Conservation (phyloP, 2,888 invertebrate species). For the Lymantria monacha region DNA sequence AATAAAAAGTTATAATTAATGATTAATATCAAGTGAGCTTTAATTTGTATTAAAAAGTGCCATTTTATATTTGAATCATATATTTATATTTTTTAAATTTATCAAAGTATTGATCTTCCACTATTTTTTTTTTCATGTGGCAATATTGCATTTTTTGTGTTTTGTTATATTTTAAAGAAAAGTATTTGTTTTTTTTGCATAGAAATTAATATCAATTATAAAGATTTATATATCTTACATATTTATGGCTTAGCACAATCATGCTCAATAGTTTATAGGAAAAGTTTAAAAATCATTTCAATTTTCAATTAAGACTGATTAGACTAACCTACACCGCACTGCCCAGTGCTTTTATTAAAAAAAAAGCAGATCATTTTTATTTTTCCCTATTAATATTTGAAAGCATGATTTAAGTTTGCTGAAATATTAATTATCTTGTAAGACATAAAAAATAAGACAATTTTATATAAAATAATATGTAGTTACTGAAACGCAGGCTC, state of each 20-base stretch:
- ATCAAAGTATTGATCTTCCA: slow-evolving; percentile 43
- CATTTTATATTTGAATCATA: slow-evolving; percentile 53
- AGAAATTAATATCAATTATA: too few species aligned
- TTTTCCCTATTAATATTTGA: too few species aligned
- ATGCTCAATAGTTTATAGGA: slow-evolving; percentile 54
- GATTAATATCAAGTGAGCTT: slow-evolving; percentile 37
- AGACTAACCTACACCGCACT: slow-evolving; percentile 60
- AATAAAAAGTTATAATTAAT: slow-evolving; percentile 13
- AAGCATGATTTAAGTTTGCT: too few species aligned
- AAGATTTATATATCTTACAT: slow-evolving; percentile 9
- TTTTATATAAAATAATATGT: too few species aligned
- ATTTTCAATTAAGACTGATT: slow-evolving; percentile 78
- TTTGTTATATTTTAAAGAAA: too few species aligned
- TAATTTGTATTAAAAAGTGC: slow-evolving; percentile 50
- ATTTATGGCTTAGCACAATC: slow-evolving; percentile 45
- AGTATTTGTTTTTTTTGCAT: too few species aligned
- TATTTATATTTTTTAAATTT: slow-evolving; percentile 34
- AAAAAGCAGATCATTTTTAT: too few species aligned
- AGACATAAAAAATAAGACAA: too few species aligned
- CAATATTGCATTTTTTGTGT: too few species aligned
- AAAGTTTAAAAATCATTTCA: slow-evolving; percentile 34
- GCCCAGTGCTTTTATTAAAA: background rate
- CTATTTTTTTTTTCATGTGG: slow-evolving; percentile 20
- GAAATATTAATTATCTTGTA: too few species aligned
- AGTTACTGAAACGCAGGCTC: too few species aligned